Conservation (phyloP, 2,113 vertebrate species). For the Echinops telfairi region DNA sequence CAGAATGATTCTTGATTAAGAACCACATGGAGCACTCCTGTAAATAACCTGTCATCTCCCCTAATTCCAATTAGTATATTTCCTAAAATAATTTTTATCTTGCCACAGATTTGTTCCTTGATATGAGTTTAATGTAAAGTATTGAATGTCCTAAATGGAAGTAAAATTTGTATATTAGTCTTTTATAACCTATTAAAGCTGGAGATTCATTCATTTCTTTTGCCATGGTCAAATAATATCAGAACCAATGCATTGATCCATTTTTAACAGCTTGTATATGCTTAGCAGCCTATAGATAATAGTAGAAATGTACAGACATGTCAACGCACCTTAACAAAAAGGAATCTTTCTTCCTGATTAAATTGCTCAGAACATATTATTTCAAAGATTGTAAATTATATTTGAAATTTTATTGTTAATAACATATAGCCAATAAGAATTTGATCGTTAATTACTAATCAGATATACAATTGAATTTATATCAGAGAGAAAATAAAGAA, state of each 20-base stretch:
- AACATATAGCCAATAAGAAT: neutral
- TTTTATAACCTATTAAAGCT: slow-evolving; percentile 29
- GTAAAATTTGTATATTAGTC: neutral
- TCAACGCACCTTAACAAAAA: neutral
- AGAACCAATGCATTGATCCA: neutral
- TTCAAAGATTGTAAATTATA: neutral
- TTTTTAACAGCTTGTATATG: neutral
- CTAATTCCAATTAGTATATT: neutral
- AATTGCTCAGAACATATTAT: neutral
- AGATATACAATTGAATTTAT: neutral
- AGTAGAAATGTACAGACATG: neutral
- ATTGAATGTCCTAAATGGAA: neutral
- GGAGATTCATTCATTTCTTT: slow-evolving; percentile 14
- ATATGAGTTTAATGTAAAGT: slow-evolving; percentile 11
- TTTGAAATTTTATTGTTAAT: neutral
- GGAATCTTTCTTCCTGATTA: neutral
- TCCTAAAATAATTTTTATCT: neutral
- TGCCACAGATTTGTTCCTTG: neutral
- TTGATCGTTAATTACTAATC: neutral
- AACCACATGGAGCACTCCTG: neutral
- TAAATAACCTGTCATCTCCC: neutral
- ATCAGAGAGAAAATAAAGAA: neutral
- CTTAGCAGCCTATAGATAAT: neutral
- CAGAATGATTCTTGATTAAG: neutral
- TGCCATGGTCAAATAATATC: neutral